These are phyloP conservation scores for Phaethon lepturus DNA, from an alignment of 2,113 vertebrate species.

Conservation along the genomic window DNA sequence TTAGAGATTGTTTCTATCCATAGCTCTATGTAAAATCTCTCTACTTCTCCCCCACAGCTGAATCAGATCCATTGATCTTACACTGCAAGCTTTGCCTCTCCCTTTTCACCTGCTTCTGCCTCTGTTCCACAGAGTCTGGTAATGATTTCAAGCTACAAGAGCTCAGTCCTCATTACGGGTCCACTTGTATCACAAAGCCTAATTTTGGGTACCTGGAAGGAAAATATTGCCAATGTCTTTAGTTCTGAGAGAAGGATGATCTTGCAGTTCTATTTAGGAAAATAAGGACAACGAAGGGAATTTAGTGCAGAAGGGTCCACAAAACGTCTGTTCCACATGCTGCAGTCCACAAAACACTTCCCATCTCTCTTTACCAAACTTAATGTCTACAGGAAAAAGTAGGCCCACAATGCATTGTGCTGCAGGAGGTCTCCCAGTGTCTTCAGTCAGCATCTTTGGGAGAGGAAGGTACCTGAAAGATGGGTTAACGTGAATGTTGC, in stretches of 20 bases:
- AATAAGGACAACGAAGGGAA: background rate
- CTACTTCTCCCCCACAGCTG: background rate
- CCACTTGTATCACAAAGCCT: background rate
- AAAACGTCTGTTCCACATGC: background rate
- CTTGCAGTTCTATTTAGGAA: background rate
- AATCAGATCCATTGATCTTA: background rate
- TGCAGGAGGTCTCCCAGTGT: background rate
- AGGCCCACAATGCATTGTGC: background rate
- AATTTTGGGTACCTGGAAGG: background rate
- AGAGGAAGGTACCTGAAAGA: background rate
- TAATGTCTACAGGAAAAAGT: background rate
- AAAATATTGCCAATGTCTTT: slow-evolving; percentile 7
- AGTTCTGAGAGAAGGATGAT: background rate
- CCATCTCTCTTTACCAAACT: background rate
- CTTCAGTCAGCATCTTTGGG: background rate
- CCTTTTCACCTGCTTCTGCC: background rate
- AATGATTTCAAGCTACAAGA: background rate
- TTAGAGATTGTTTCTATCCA: background rate
- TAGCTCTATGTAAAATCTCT: background rate
- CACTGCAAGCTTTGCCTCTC: background rate
- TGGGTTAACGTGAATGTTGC: background rate
- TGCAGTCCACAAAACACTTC: background rate
- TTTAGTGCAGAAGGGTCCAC: background rate
- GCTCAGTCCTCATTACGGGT: background rate
- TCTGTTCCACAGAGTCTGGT: background rate